Evolutionary conservation across 2,888 invertebrate species (phyloP).

Genomic region (Halictus ligatus): DNA sequence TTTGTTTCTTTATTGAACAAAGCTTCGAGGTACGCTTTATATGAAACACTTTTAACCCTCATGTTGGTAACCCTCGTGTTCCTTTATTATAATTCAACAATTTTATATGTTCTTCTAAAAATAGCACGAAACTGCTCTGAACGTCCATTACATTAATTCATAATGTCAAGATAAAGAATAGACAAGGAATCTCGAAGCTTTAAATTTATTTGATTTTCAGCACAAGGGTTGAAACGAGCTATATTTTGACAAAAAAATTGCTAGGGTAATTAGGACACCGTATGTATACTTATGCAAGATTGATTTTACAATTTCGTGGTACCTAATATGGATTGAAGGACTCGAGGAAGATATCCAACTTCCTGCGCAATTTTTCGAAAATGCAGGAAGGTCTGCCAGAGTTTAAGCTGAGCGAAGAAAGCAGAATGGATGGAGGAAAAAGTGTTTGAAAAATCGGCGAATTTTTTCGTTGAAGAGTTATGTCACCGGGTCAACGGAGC

Average conservation of each 20-base stretch:
- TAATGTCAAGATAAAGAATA: no score
- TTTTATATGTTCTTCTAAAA: background rate
- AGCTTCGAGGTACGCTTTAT: no score
- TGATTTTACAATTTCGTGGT: background rate
- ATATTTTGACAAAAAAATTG: no score
- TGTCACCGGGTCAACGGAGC: slow-evolving; percentile 4
- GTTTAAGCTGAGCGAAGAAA: background rate
- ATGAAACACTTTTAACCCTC: no score
- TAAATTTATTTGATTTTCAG: no score
- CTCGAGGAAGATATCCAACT: background rate
- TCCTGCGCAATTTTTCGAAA: background rate
- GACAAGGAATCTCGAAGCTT: no score
- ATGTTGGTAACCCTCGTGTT: no score
- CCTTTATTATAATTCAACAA: background rate
- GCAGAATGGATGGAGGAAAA: background rate
- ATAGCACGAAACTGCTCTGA: no score
- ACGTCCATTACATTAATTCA: no score
- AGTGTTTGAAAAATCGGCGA: background rate
- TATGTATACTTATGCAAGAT: background rate
- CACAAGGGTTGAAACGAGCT: no score
- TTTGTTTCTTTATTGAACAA: no score
- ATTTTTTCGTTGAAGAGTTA: background rate
- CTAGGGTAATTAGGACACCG: no score
- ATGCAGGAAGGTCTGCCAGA: background rate
- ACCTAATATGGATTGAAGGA: background rate